phyloP scores from a whole-genome alignment of 2,113 vertebrate genomes.

The Pseudorhombus dupliciocellatus region DNA sequence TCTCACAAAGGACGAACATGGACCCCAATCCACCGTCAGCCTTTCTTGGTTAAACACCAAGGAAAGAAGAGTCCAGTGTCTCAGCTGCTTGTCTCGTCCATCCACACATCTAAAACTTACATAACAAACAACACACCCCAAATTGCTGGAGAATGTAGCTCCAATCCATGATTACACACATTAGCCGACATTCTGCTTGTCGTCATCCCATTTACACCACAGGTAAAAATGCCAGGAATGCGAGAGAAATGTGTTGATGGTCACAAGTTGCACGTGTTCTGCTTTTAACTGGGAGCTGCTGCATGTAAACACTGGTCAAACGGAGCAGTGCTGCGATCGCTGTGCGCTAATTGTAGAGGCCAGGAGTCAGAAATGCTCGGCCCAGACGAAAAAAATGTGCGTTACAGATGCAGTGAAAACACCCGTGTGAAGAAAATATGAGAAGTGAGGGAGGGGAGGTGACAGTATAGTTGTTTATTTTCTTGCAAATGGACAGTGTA shows the following conservation, averaged over 20 bases:
- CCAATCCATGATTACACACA: conserved; percentile 54
- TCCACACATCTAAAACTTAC: conserved; percentile 26
- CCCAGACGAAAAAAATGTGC: background rate
- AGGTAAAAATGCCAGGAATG: conserved; percentile 66
- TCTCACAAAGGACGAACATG: background rate
- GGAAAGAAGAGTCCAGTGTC: conserved; percentile 4
- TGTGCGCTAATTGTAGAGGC: conserved; percentile 32
- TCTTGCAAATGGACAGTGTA: conserved; percentile 63
- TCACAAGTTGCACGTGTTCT: conserved; percentile 4
- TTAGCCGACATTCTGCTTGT: conserved; percentile 42
- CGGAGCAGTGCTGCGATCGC: conserved; percentile 14
- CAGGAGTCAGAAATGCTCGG: conserved; percentile 22
- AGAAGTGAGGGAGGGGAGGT: background rate
- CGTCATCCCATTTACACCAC: conserved; percentile 30
- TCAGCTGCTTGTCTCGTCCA: background rate
- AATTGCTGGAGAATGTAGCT: conserved; percentile 27
- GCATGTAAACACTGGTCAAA: conserved; percentile 44
- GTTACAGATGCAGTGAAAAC: background rate
- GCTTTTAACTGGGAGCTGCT: conserved; percentile 42
- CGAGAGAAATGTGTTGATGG: conserved; percentile 47
- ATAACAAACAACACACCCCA: conserved; percentile 30
- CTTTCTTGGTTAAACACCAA: background rate
- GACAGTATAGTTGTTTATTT: conserved; percentile 62
- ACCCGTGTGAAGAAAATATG: conserved; percentile 2
- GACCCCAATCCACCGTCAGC: too few relatives aligned